phyloP scores from a whole-genome alignment of 2,888 invertebrate species.

The Drosophila rubida region DNA sequence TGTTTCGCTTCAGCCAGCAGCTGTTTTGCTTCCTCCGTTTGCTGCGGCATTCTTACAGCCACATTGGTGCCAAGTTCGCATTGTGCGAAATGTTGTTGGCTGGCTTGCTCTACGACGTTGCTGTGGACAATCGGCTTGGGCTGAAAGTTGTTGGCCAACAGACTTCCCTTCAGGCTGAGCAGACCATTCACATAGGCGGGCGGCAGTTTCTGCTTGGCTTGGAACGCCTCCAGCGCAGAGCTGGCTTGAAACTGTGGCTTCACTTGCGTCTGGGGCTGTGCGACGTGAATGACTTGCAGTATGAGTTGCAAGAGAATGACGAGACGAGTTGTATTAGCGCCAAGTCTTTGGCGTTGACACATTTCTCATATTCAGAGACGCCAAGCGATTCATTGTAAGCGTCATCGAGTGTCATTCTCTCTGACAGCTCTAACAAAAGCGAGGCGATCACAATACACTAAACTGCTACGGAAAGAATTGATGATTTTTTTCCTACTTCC shows the following conservation, averaged over 20 bases:
- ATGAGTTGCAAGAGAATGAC: constrained; percentile 22
- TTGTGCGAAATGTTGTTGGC: neutral
- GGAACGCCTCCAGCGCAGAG: neutral
- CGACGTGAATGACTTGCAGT: constrained; percentile 7
- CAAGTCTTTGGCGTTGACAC: constrained; percentile 34
- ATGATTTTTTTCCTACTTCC: neutral
- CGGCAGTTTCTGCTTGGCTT: constrained; percentile 19
- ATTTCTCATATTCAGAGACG: constrained; percentile 50
- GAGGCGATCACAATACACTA: neutral
- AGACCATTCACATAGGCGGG: constrained; percentile 64
- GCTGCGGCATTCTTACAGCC: neutral
- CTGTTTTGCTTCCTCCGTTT: neutral
- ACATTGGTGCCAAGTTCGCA: neutral
- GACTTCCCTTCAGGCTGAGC: constrained; percentile 57
- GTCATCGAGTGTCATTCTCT: constrained; percentile 18
- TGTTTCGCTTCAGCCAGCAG: constrained; percentile 2
- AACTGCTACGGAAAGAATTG: neutral
- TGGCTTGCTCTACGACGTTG: neutral
- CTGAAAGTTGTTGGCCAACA: constrained; percentile 41
- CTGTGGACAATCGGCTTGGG: neutral
- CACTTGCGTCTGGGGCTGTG: constrained; percentile 3
- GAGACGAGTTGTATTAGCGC: constrained; percentile 16
- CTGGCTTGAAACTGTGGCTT: neutral
- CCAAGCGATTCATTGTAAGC: constrained; percentile 3
- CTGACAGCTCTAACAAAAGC: constrained; percentile 33